Percentiles rank a stretch among this genome's conserved stretches.
Conservation (phyloP, 2,797 vertebrate genomes). For the Otus scops region DNA sequence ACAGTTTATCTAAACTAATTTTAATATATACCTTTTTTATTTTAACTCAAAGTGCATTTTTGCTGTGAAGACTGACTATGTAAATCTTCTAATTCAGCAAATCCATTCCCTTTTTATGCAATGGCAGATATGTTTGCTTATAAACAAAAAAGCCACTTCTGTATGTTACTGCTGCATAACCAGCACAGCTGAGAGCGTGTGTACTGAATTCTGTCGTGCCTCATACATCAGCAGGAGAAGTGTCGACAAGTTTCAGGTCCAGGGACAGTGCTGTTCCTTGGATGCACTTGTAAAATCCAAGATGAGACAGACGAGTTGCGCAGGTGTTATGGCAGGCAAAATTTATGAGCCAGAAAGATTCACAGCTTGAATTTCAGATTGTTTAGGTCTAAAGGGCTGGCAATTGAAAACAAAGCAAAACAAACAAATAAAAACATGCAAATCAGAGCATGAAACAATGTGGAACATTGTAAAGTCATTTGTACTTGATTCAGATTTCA, state of each 20-base stretch:
- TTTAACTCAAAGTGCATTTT: not conserved
- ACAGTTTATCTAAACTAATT: not conserved
- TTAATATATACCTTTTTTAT: not conserved
- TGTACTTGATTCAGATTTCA: not conserved
- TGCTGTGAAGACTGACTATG: not conserved
- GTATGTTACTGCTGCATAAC: not conserved
- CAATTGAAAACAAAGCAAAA: slow-evolving; percentile 25
- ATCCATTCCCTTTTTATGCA: not conserved
- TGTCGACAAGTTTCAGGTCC: slow-evolving; percentile 43
- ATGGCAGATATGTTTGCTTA: not conserved
- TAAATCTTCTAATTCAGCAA: not conserved
- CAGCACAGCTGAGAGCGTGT: not conserved
- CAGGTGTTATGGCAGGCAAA: slow-evolving; percentile 47
- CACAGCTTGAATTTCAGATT: slow-evolving; percentile 61
- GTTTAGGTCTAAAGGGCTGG: slow-evolving; percentile 37
- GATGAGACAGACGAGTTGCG: not conserved
- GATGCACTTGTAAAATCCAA: slow-evolving; percentile 33
- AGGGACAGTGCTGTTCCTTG: slow-evolving; percentile 22
- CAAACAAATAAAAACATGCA: slow-evolving; percentile 45
- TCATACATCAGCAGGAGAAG: slow-evolving; percentile 23
- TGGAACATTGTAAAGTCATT: not conserved
- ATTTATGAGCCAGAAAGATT: slow-evolving; percentile 52
- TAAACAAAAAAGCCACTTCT: not conserved
- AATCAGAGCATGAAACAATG: slow-evolving; percentile 12
- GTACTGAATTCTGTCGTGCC: slow-evolving; percentile 9